These are phyloP conservation scores for Eulemur rufifrons DNA, from an alignment of 2,113 vertebrate genomes.

Conservation along the genomic window DNA sequence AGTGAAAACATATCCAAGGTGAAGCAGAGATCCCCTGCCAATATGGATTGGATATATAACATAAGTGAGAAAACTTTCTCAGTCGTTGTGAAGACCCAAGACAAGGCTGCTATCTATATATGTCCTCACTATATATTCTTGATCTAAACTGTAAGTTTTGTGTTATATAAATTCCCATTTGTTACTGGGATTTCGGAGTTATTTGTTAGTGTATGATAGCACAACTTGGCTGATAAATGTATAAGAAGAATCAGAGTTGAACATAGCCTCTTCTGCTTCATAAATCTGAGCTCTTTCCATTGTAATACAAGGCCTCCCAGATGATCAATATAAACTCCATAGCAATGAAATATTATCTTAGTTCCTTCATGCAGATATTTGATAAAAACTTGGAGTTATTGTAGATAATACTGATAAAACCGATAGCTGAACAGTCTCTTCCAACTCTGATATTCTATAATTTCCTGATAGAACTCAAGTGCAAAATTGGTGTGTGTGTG, in stretches of 20 bases:
- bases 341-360: not conserved
- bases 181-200: not conserved
- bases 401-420: not conserved
- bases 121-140: not conserved
- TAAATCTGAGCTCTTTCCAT: not conserved
- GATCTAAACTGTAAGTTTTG: not conserved
- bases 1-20: not conserved
- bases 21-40: not conserved
- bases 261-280: conserved; percentile 15
- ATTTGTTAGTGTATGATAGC: not conserved
- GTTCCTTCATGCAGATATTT: not conserved
- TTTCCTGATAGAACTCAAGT: not conserved
- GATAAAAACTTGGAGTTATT: not conserved
- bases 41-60: not conserved
- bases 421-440: not conserved
- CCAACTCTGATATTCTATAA: not conserved
- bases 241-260: not conserved
- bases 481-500: not conserved
- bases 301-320: not conserved
- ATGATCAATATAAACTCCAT: not conserved
- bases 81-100: not conserved
- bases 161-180: not conserved
- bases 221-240: not conserved
- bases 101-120: not conserved
- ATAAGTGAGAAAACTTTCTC: not conserved